Percentiles rank a stretch among this genome's conserved stretches.
phyloP scores from a whole-genome alignment of 2,113 vertebrate species.

The Lepisosteus oculatus region DNA sequence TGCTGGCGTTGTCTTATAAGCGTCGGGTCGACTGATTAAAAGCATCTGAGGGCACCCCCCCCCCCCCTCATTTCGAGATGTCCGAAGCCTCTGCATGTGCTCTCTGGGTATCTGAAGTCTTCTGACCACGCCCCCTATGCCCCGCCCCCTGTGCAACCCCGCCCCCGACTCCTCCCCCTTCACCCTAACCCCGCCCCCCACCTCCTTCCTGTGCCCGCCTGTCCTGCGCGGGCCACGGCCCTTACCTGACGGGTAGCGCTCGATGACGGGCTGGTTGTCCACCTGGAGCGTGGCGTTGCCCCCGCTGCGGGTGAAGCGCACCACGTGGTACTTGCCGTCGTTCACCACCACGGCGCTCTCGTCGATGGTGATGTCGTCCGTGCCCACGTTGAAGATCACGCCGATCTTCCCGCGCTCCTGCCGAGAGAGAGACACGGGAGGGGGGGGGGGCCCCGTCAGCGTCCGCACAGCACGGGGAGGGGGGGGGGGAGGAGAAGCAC shows the following conservation, averaged over 20 bases:
- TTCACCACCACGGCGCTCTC: slow-evolving; percentile 86
- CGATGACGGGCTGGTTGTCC: slow-evolving; percentile 93
- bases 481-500: too few relatives aligned
- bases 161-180: neutral
- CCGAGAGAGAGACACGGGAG: slow-evolving; percentile 19
- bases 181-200: neutral
- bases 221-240: slow-evolving; percentile 19
- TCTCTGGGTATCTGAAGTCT: slow-evolving; percentile 18
- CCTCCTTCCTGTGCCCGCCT: neutral
- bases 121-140: slow-evolving; percentile 13
- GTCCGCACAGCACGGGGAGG: too few relatives aligned
- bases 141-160: neutral
- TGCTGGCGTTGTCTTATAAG: too few relatives aligned
- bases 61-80: too few relatives aligned
- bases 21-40: too few relatives aligned
- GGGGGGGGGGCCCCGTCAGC: too few relatives aligned
- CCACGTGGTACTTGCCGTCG: slow-evolving; percentile 94
- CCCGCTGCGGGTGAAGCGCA: slow-evolving; percentile 92
- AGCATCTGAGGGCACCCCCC: too few relatives aligned
- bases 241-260: slow-evolving; percentile 89
- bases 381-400: slow-evolving; percentile 94
- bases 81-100: slow-evolving; percentile 20
- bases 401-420: slow-evolving; percentile 89
- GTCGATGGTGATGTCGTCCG: slow-evolving; percentile 90
- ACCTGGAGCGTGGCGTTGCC: slow-evolving; percentile 95